phyloP scores from a whole-genome alignment of 2,797 vertebrate genomes.

The Coreius guichenoti region DNA sequence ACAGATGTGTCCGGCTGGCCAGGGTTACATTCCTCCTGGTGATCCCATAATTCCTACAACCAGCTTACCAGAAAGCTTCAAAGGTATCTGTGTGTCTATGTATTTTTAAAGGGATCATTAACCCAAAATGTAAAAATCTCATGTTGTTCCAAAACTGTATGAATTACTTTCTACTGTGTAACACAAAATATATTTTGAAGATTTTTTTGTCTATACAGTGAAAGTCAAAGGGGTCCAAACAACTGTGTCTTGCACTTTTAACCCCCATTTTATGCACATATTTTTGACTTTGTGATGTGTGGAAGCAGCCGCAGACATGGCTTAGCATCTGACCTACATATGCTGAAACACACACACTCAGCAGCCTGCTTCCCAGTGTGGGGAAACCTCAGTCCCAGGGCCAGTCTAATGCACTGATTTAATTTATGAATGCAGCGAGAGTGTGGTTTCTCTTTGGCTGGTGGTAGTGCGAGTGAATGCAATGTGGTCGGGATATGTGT shows the following conservation, averaged over 20 bases:
- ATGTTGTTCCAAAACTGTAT: not conserved
- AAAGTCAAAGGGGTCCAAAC: not conserved
- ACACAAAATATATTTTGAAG: not conserved
- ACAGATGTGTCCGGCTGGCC: slow-evolving; percentile 91
- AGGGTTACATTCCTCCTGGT: slow-evolving; percentile 85
- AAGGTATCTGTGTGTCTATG: slow-evolving; percentile 75
- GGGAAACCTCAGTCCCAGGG: slow-evolving; percentile 53
- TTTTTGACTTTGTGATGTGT: slow-evolving; percentile 7
- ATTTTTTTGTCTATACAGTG: not conserved
- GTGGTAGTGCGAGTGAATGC: slow-evolving; percentile 34
- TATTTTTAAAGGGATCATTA: not conserved
- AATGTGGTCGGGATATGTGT: slow-evolving; percentile 31
- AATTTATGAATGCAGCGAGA: slow-evolving; percentile 57
- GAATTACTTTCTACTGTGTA: not conserved
- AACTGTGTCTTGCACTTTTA: slow-evolving; percentile 15
- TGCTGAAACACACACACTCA: slow-evolving; percentile 35
- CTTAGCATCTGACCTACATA: slow-evolving; percentile 54
- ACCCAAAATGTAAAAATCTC: not conserved
- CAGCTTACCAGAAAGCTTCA: slow-evolving; percentile 77
- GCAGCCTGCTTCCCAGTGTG: slow-evolving; percentile 20
- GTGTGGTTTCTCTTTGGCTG: slow-evolving; percentile 50
- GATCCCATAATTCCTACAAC: slow-evolving; percentile 76
- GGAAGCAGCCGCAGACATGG: slow-evolving; percentile 21
- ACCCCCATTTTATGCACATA: not conserved
- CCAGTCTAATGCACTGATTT: slow-evolving; percentile 53